phyloP scores from a whole-genome alignment of 2,113 vertebrate genomes.

The Dascyllus trimaculatus region DNA sequence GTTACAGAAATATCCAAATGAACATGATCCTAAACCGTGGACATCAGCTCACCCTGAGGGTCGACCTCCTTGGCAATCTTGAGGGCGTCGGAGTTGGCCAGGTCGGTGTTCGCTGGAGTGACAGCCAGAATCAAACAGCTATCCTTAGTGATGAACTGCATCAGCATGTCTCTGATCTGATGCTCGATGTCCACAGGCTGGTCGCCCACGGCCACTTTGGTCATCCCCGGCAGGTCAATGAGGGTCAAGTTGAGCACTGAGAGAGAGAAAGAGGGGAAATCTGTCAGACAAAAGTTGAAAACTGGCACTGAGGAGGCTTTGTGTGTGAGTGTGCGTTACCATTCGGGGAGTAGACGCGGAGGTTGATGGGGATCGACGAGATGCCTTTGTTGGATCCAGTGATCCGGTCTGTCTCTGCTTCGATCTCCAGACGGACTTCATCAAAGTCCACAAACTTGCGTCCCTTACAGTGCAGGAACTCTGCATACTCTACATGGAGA shows the following conservation, averaged over 20 bases:
- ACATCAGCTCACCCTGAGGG: slow-evolving; percentile 87
- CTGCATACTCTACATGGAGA: slow-evolving; percentile 89
- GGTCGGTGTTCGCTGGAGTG: slow-evolving; percentile 93
- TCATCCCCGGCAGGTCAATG: slow-evolving; percentile 97
- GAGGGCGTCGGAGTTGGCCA: slow-evolving; percentile 96
- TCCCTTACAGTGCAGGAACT: slow-evolving; percentile 97
- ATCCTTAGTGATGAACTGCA: slow-evolving; percentile 94
- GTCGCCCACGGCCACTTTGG: slow-evolving; percentile 96
- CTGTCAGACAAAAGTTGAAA: slow-evolving; percentile 17
- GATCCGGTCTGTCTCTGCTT: slow-evolving; percentile 92
- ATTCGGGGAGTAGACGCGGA: slow-evolving; percentile 93
- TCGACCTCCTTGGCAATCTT: slow-evolving; percentile 96
- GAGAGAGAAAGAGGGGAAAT: neutral
- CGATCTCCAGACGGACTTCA: slow-evolving; percentile 94
- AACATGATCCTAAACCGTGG: neutral
- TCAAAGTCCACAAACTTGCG: slow-evolving; percentile 97
- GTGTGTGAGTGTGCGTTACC: slow-evolving; percentile 35
- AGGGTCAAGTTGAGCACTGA: slow-evolving; percentile 93
- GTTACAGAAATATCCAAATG: neutral
- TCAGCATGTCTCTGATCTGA: slow-evolving; percentile 96
- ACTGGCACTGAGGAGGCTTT: neutral
- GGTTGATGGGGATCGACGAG: slow-evolving; percentile 94
- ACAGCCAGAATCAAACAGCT: slow-evolving; percentile 95
- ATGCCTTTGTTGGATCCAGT: slow-evolving; percentile 97
- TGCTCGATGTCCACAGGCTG: slow-evolving; percentile 95